Evolutionary conservation across 2,113 vertebrate species (phyloP).

Genomic region (Actinemys pallida): DNA sequence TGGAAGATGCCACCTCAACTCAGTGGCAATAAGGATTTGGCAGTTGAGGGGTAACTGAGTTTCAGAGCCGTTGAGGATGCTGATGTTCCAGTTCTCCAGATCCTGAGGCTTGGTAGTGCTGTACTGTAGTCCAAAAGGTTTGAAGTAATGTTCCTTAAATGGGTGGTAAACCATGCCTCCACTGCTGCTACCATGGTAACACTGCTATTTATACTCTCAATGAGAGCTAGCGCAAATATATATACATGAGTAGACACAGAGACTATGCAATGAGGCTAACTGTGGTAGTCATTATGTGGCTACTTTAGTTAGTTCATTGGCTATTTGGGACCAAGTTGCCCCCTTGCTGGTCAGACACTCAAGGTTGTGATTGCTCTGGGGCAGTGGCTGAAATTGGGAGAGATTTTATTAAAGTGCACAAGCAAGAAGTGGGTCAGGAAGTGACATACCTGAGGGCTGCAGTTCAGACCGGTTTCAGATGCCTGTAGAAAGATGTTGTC

Average conservation of each 20-base stretch:
- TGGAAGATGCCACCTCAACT: neutral
- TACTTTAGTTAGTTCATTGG: neutral
- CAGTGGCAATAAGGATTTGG: neutral
- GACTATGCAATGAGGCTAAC: neutral
- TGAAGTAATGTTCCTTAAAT: neutral
- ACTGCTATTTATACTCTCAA: neutral
- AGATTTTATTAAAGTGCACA: neutral
- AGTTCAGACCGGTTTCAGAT: neutral
- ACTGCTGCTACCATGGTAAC: neutral
- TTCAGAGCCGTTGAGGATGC: neutral
- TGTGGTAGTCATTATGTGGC: neutral
- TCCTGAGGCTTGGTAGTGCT: neutral
- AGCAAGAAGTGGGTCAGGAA: neutral
- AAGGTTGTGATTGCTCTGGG: neutral
- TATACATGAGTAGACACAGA: neutral
- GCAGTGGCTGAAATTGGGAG: neutral
- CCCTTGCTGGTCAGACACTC: neutral
- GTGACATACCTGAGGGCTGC: neutral
- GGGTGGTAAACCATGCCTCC: neutral
- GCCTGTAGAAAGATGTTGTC: neutral
- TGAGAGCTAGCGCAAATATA: neutral
- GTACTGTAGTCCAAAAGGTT: neutral
- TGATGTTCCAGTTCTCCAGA: neutral
- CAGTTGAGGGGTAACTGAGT: neutral
- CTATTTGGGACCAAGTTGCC: no score